Conservation (phyloP, 2,797 vertebrate genomes). For the Heterohyrax brucei region DNA sequence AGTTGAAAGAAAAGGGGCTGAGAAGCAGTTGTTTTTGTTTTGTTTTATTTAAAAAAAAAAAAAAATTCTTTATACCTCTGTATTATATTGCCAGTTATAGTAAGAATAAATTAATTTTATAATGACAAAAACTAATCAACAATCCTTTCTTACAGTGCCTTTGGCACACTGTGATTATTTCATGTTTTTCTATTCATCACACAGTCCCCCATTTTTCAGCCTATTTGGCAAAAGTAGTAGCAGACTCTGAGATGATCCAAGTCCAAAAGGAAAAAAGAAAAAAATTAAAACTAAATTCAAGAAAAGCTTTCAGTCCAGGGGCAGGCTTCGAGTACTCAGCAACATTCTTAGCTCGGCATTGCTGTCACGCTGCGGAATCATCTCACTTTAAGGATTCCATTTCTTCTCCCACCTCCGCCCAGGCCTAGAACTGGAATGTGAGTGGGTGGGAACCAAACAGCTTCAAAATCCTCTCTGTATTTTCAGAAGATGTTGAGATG, state of each 20-base stretch:
- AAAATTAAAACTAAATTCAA: not conserved
- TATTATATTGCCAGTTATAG: not conserved
- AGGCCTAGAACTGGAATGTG: constrained; percentile 66
- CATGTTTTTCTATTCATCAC: not conserved
- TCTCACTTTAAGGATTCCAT: not conserved
- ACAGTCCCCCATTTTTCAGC: not conserved
- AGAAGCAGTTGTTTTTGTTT: not conserved
- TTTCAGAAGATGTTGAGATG: not conserved
- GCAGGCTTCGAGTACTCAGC: not conserved
- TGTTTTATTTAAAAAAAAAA: not conserved
- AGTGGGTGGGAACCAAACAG: constrained; percentile 63
- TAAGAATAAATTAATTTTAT: not conserved
- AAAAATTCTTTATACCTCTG: not conserved
- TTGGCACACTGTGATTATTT: not conserved
- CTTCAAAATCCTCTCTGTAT: constrained; percentile 11
- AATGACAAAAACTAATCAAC: too few relatives aligned
- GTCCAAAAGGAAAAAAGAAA: not conserved
- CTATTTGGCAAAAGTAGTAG: not conserved
- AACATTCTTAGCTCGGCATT: constrained; percentile 64
- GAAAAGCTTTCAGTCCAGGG: not conserved
- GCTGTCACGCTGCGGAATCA: not conserved
- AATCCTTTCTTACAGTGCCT: not conserved
- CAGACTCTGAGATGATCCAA: not conserved
- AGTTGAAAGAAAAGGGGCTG: not conserved
- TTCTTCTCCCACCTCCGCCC: constrained; percentile 39